phyloP scores from a whole-genome alignment of 2,888 invertebrate genomes.

The Lymantria monacha region DNA sequence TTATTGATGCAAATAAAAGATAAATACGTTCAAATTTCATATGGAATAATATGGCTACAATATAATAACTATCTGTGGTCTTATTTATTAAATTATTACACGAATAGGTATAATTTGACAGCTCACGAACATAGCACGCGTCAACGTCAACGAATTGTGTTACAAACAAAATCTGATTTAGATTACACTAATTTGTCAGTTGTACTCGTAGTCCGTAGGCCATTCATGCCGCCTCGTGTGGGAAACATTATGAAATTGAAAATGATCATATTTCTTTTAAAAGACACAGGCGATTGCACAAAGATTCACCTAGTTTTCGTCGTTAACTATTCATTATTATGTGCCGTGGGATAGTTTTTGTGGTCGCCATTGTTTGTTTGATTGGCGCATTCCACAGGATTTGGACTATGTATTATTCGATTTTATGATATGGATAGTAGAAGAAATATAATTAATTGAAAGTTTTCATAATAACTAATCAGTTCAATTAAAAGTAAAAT shows the following conservation, averaged over 20 bases:
- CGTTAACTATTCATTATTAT: slow-evolving; percentile 79
- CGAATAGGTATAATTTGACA: slow-evolving; percentile 51
- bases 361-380: slow-evolving; percentile 69
- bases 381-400: slow-evolving; percentile 73
- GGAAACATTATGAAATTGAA: slow-evolving; percentile 81
- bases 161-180: slow-evolving; percentile 70
- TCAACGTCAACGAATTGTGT: slow-evolving; percentile 44
- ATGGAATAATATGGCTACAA: slow-evolving; percentile 24
- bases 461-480: too few relatives aligned
- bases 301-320: slow-evolving; percentile 82
- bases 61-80: slow-evolving; percentile 28
- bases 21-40: slow-evolving; percentile 32
- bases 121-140: slow-evolving; percentile 43
- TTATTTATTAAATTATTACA: slow-evolving; percentile 53
- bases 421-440: slow-evolving; percentile 11
- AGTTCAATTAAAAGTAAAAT: too few relatives aligned
- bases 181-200: slow-evolving; percentile 76
- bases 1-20: slow-evolving; percentile 24
- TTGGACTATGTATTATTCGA: slow-evolving; percentile 43
- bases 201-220: slow-evolving; percentile 38
- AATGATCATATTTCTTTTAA: slow-evolving; percentile 82
- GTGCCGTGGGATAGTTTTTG: slow-evolving; percentile 79
- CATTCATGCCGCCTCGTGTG: slow-evolving; percentile 71
- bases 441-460: background rate
- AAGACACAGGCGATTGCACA: slow-evolving; percentile 79